Evolutionary conservation across 2,113 vertebrate genomes (phyloP).

Genomic region (Taurulus bubalis): DNA sequence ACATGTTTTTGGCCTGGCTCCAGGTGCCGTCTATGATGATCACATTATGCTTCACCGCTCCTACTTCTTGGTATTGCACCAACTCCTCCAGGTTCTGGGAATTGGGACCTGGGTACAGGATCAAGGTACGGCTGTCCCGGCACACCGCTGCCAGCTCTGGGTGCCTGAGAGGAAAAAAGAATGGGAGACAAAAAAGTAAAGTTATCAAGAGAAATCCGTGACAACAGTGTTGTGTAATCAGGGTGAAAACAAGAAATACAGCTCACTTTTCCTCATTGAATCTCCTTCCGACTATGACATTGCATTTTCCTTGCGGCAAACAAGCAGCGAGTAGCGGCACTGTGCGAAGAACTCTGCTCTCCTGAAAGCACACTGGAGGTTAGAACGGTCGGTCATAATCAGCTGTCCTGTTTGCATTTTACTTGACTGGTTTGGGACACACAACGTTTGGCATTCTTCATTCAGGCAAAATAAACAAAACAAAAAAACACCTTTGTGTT

Average conservation of each 20-base stretch:
- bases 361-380: conserved; percentile 78
- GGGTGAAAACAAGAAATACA: neutral
- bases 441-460: neutral
- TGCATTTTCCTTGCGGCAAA: conserved; percentile 92
- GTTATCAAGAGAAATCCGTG: neutral
- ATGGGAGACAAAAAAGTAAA: neutral
- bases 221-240: neutral
- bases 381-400: neutral
- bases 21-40: conserved; percentile 97
- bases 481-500: neutral
- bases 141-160: conserved; percentile 92
- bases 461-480: neutral
- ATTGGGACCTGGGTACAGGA: conserved; percentile 93
- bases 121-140: conserved; percentile 86
- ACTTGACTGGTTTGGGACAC: neutral
- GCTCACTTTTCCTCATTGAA: conserved; percentile 95
- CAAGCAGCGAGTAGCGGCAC: conserved; percentile 94
- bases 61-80: conserved; percentile 72
- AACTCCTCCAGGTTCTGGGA: conserved; percentile 88
- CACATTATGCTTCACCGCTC: conserved; percentile 82
- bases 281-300: conserved; percentile 90
- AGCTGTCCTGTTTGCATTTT: neutral
- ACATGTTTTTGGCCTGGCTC: conserved; percentile 99
- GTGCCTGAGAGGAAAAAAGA: conserved; percentile 81
- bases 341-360: conserved; percentile 92